Conservation (phyloP, 2,888 invertebrate species). For the Acronicta psi region DNA sequence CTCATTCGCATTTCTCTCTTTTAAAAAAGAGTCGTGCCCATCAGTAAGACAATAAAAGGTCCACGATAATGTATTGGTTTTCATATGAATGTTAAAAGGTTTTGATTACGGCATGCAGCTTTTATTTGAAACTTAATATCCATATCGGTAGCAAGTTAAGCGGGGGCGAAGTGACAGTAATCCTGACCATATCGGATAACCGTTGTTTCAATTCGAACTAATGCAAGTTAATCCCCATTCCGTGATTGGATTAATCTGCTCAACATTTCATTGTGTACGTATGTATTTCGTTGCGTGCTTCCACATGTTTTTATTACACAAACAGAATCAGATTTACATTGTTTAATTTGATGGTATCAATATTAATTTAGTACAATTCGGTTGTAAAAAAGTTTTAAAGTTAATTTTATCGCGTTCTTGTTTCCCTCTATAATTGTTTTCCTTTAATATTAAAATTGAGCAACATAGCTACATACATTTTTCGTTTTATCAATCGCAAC, state of each 20-base stretch:
- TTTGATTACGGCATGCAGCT: neutral
- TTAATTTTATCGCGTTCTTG: no score
- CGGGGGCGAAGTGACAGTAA: constrained; percentile 60
- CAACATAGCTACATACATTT: no score
- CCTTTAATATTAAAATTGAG: no score
- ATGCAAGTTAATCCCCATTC: constrained; percentile 62
- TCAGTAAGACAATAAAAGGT: no score
- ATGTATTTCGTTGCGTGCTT: constrained; percentile 32
- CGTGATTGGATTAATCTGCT: constrained; percentile 63
- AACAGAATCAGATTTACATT: constrained; percentile 19
- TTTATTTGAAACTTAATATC: constrained; percentile 23
- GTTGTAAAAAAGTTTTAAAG: no score
- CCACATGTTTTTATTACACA: constrained; percentile 37
- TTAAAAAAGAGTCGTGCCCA: no score
- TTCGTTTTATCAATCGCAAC: no score
- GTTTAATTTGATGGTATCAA: constrained; percentile 16
- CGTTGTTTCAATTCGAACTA: constrained; percentile 68
- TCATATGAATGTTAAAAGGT: no score
- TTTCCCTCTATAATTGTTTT: no score
- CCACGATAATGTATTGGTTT: no score
- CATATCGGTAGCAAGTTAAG: constrained; percentile 35
- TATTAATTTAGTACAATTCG: constrained; percentile 18
- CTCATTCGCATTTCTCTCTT: no score
- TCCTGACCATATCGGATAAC: constrained; percentile 67
- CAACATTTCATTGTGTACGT: constrained; percentile 35